A percentile compares a stretch with the other conserved stretches of the same genome.
Conservation (phyloP, 2,113 vertebrate species). For the Cygnus atratus region DNA sequence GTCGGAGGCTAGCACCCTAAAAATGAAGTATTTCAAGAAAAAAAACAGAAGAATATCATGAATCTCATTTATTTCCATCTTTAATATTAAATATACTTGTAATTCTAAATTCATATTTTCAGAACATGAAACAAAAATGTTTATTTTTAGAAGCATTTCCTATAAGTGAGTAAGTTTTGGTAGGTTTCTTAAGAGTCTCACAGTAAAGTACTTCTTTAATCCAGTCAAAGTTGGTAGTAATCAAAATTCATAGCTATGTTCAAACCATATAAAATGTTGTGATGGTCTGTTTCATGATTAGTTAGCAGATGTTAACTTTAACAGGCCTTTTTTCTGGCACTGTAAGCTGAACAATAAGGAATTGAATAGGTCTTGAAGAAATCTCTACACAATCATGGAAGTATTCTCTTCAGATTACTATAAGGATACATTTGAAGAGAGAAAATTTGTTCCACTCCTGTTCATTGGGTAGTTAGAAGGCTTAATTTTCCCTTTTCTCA, state of each 20-base stretch:
- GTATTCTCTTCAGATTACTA: conserved; percentile 66
- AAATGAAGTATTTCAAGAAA: neutral
- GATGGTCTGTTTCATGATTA: conserved; percentile 61
- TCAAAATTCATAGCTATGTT: conserved; percentile 64
- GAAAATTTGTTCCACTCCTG: conserved; percentile 58
- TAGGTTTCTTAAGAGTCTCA: neutral
- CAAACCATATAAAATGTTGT: conserved; percentile 38
- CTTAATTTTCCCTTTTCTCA: conserved; percentile 59
- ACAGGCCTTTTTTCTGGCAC: conserved; percentile 51
- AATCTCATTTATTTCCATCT: neutral
- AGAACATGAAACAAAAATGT: neutral
- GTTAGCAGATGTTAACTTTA: conserved; percentile 72
- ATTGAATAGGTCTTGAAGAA: conserved; percentile 69
- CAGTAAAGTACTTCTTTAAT: conserved; percentile 19
- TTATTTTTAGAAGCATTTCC: neutral
- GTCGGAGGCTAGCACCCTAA: neutral
- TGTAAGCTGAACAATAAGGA: conserved; percentile 64
- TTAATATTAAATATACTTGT: neutral
- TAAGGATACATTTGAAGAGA: conserved; percentile 65
- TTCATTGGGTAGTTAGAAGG: conserved; percentile 49
- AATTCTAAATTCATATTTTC: neutral
- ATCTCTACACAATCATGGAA: conserved; percentile 60
- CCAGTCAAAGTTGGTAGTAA: conserved; percentile 50
- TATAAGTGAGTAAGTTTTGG: neutral
- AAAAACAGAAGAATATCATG: neutral